Percentiles rank a stretch among this genome's conserved stretches.
These are phyloP conservation scores for Epinotia bilunana DNA, from an alignment of 2,888 invertebrate genomes.

Conservation along the genomic window DNA sequence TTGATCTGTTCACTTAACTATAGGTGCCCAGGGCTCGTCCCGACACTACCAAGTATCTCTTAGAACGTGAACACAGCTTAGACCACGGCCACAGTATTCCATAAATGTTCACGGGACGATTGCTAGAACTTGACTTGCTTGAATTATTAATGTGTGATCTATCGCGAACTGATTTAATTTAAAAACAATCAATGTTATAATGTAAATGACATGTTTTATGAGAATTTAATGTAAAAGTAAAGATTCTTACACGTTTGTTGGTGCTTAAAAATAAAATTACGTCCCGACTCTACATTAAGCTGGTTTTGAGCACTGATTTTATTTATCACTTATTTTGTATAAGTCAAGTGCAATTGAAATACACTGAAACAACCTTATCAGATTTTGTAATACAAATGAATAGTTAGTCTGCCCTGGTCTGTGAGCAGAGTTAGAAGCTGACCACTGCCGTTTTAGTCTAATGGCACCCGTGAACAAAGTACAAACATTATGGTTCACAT, in stretches of 20 bases:
- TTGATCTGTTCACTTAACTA: neutral
- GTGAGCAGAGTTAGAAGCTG: slow-evolving; percentile 20
- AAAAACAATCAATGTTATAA: slow-evolving; percentile 7
- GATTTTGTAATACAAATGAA: slow-evolving; percentile 13
- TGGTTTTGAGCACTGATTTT: slow-evolving; percentile 8
- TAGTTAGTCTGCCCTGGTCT: slow-evolving; percentile 3
- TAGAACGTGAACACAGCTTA: slow-evolving; percentile 5
- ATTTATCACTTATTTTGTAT: slow-evolving; percentile 11
- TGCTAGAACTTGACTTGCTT: slow-evolving; percentile 28
- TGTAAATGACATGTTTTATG: slow-evolving; percentile 21
- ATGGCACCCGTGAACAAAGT: slow-evolving; percentile 65
- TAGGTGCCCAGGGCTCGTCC: neutral
- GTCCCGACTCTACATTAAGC: slow-evolving; percentile 4
- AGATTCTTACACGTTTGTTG: slow-evolving; percentile 1
- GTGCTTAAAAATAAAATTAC: slow-evolving; percentile 24
- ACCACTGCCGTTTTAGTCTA: slow-evolving; percentile 39
- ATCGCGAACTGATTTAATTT: slow-evolving; percentile 12
- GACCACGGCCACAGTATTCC: slow-evolving; percentile 24
- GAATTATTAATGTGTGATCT: slow-evolving; percentile 9
- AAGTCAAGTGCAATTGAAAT: slow-evolving; percentile 17
- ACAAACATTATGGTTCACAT: slow-evolving; percentile 61
- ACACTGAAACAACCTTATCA: slow-evolving; percentile 16
- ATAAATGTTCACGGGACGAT: slow-evolving; percentile 39
- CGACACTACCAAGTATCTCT: neutral
- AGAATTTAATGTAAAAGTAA: slow-evolving; percentile 5